Evolutionary conservation across 2,113 vertebrate genomes (phyloP).

Genomic region (Macrotis lagotis): DNA sequence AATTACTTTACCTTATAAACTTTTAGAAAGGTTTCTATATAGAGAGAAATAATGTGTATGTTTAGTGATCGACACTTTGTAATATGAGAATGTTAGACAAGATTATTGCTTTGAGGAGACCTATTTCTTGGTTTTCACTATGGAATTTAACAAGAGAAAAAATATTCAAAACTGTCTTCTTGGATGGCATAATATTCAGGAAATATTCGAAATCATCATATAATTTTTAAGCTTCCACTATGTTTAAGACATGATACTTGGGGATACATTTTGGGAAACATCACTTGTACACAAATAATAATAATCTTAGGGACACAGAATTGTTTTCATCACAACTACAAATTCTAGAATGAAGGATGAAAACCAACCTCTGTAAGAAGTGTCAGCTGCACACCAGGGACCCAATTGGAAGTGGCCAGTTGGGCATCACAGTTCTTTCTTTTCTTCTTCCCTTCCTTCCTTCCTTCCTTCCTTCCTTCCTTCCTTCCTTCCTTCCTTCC

Average conservation of each 20-base stretch:
- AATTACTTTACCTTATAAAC: constrained; percentile 61
- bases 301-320: neutral
- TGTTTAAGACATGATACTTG: neutral
- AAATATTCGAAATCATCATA: neutral
- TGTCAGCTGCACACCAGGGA: no score
- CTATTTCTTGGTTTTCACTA: neutral
- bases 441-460: no score
- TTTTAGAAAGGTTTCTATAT: constrained; percentile 3
- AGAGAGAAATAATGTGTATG: neutral
- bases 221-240: neutral
- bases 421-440: no score
- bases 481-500: no score
- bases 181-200: neutral
- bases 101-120: neutral
- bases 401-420: no score
- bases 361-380: no score
- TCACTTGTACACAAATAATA: neutral
- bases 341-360: no score
- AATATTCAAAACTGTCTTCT: neutral
- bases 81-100: neutral
- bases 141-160: neutral
- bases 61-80: constrained; percentile 35
- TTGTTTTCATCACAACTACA: neutral
- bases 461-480: no score
- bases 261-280: neutral